phyloP scores from a whole-genome alignment of 2,888 invertebrate species.

The Julus scandinavius region DNA sequence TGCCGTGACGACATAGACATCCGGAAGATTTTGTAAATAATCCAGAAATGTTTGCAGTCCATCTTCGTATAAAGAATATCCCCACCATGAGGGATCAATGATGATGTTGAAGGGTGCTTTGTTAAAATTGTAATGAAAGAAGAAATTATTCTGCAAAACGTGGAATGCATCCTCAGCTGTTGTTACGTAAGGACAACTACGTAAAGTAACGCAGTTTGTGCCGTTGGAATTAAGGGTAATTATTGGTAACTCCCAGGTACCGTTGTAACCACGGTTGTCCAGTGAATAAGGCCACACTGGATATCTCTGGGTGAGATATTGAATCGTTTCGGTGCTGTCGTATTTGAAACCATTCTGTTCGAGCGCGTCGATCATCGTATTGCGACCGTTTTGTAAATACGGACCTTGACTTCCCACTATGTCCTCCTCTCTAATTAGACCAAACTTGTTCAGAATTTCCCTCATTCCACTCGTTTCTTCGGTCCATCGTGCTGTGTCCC shows the following conservation, averaged over 20 bases:
- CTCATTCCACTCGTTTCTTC: conserved; percentile 62
- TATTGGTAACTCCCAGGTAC: not conserved
- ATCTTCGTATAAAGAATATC: not conserved
- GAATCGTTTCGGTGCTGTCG: conserved; percentile 36
- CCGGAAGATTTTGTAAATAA: conserved; percentile 66
- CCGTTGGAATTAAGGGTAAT: not conserved
- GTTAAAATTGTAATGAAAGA: not conserved
- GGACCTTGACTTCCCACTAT: conserved; percentile 25
- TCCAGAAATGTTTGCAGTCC: not conserved
- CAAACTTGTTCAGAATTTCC: conserved; percentile 59
- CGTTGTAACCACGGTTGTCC: not conserved
- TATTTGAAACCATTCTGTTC: not conserved
- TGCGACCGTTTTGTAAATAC: conserved; percentile 31
- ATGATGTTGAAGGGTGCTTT: conserved; percentile 46
- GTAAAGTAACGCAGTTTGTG: not conserved
- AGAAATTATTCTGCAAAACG: conserved; percentile 31
- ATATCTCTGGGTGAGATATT: not conserved
- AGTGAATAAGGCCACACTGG: not conserved
- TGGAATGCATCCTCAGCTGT: not conserved
- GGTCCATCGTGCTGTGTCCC: conserved; percentile 61
- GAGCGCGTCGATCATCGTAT: not conserved
- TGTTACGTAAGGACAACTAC: not conserved
- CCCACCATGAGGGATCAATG: not conserved
- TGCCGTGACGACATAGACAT: conserved; percentile 72
- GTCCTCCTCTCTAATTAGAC: not conserved